Conservation (phyloP, 2,113 vertebrate genomes). For the Hipposideros armiger region DNA sequence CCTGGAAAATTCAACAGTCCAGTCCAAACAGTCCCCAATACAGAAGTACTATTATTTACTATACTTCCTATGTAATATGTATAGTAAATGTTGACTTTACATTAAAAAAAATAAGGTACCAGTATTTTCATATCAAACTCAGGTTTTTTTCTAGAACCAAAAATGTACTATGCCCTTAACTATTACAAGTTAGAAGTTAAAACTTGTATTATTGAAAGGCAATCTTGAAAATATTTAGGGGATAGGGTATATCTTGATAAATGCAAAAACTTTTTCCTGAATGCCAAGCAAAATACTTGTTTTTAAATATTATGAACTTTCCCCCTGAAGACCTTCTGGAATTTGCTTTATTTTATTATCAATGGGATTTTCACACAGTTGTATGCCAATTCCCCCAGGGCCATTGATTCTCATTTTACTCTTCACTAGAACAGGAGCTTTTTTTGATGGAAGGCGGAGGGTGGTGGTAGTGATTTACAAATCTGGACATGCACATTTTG, state of each 20-base stretch:
- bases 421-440: neutral
- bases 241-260: neutral
- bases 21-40: neutral
- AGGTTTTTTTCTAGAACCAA: neutral
- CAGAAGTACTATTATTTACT: neutral
- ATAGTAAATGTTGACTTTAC: neutral
- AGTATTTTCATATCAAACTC: neutral
- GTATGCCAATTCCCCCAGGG: neutral
- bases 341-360: neutral
- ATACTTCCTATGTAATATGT: neutral
- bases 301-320: neutral
- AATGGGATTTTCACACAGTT: neutral
- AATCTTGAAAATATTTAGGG: neutral
- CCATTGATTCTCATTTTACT: neutral
- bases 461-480: neutral
- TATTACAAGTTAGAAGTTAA: neutral
- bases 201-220: neutral
- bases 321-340: neutral
- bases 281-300: neutral
- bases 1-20: neutral
- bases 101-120: neutral
- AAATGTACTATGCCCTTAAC: slow-evolving; percentile 11
- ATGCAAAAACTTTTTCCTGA: neutral
- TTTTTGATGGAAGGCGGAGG: neutral
- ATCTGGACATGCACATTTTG: neutral